A percentile compares a stretch with the other conserved stretches of the same genome.
Conservation (phyloP, 2,888 invertebrate genomes). For the Liposcelis brunnea region DNA sequence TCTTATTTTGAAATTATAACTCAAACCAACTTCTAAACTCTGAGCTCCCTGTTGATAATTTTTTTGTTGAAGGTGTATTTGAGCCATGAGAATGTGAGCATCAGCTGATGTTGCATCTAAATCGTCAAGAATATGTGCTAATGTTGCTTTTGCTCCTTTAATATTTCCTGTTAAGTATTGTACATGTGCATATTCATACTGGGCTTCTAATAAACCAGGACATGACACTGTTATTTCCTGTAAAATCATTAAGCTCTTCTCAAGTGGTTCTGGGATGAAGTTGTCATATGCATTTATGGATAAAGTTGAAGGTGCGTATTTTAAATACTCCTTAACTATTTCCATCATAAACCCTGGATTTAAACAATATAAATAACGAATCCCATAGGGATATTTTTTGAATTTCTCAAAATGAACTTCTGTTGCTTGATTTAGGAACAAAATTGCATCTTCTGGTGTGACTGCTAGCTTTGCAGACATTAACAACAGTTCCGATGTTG, state of each 20-base stretch:
- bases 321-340: conserved; percentile 56
- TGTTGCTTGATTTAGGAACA: conserved; percentile 34
- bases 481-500: conserved; percentile 47
- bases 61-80: conserved; percentile 52
- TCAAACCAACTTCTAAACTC: conserved; percentile 73
- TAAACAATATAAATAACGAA: conserved; percentile 51
- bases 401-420: conserved; percentile 32
- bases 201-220: conserved; percentile 52
- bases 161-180: conserved; percentile 66
- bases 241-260: conserved; percentile 11
- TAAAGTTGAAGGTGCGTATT: conserved; percentile 31
- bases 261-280: background rate
- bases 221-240: conserved; percentile 29
- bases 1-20: conserved; percentile 80
- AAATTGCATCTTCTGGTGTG: conserved; percentile 14
- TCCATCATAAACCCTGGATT: conserved; percentile 77
- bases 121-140: conserved; percentile 50
- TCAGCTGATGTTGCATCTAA: conserved; percentile 65
- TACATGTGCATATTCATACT: conserved; percentile 57
- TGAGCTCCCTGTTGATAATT: conserved; percentile 63
- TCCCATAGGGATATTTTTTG: conserved; percentile 41
- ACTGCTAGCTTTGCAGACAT: conserved; percentile 43
- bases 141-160: conserved; percentile 46
- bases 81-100: conserved; percentile 70
- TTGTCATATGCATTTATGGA: background rate